Percentiles rank a stretch among this genome's conserved stretches.
phyloP scores from a whole-genome alignment of 53 echinoderm and acorn worm genomes.

The Stichopus horrens region DNA sequence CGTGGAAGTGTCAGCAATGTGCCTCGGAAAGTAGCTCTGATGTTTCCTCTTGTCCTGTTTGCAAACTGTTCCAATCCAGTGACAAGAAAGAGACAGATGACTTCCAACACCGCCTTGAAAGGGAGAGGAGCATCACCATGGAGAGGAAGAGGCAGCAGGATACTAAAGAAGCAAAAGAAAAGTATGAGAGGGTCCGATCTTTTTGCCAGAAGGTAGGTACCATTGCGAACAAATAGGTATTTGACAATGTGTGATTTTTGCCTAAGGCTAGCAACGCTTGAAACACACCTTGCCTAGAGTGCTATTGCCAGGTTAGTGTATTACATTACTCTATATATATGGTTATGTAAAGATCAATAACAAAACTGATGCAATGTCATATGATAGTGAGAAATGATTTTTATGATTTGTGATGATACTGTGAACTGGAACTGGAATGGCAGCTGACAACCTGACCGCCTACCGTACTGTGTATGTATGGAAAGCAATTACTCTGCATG shows the following conservation, averaged over 20 bases:
- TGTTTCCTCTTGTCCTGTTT: slow-evolving; percentile 53
- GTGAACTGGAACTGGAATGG: too few relatives aligned
- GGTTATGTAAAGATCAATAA: too few relatives aligned
- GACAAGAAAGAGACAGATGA: slow-evolving; percentile 11
- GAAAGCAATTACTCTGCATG: too few relatives aligned
- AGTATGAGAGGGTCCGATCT: slow-evolving; percentile 67
- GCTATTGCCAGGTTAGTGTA: too few relatives aligned
- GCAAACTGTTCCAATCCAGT: slow-evolving; percentile 41
- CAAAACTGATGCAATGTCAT: too few relatives aligned
- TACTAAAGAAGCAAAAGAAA: slow-evolving; percentile 64
- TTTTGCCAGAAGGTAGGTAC: slow-evolving; percentile 72
- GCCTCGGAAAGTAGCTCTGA: slow-evolving; percentile 51
- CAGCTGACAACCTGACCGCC: too few relatives aligned
- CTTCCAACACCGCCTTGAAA: slow-evolving; percentile 11
- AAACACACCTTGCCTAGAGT: too few relatives aligned
- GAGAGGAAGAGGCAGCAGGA: slow-evolving; percentile 80
- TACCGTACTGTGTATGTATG: too few relatives aligned
- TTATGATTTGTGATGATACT: too few relatives aligned
- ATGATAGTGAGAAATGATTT: too few relatives aligned
- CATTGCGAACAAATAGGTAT: neutral
- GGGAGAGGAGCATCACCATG: slow-evolving; percentile 81
- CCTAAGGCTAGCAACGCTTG: neutral
- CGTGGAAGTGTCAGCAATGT: slow-evolving; percentile 67
- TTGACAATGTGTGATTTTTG: neutral
- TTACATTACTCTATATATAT: too few relatives aligned